Percentiles rank a stretch among this genome's conserved stretches.
Evolutionary conservation across 2,797 vertebrate species (phyloP).

Genomic region (Pseudochirops corinnae): DNA sequence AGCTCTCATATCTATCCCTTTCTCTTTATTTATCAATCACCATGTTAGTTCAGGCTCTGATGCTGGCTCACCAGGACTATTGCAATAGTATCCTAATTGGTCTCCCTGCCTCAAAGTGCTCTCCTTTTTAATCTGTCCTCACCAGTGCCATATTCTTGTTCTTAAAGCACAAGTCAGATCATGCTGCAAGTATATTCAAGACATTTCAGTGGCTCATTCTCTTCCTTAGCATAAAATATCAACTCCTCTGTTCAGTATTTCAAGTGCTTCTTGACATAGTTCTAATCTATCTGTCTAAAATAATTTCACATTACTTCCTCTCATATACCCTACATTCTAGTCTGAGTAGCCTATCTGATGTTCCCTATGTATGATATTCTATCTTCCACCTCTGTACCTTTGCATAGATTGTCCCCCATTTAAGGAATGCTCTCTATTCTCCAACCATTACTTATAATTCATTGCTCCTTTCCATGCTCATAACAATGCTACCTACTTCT

Average conservation of each 20-base stretch:
- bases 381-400: background rate
- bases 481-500: background rate
- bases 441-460: background rate
- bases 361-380: background rate
- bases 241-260: background rate
- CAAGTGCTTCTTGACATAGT: background rate
- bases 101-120: background rate
- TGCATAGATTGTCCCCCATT: background rate
- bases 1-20: background rate
- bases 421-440: background rate
- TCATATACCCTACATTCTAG: background rate
- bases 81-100: background rate
- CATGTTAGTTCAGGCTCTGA: background rate
- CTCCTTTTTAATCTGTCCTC: background rate
- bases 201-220: background rate
- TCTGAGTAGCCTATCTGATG: background rate
- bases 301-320: background rate
- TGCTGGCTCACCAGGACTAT: background rate
- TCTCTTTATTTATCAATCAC: background rate
- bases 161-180: background rate
- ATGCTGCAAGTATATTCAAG: background rate
- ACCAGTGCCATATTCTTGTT: background rate
- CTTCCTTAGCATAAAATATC: background rate
- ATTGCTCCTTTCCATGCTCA: background rate
- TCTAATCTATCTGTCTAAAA: background rate